Base-by-base conservation (phyloP, 1,140 invertebrate species). In the Apis cerana region DNA sequence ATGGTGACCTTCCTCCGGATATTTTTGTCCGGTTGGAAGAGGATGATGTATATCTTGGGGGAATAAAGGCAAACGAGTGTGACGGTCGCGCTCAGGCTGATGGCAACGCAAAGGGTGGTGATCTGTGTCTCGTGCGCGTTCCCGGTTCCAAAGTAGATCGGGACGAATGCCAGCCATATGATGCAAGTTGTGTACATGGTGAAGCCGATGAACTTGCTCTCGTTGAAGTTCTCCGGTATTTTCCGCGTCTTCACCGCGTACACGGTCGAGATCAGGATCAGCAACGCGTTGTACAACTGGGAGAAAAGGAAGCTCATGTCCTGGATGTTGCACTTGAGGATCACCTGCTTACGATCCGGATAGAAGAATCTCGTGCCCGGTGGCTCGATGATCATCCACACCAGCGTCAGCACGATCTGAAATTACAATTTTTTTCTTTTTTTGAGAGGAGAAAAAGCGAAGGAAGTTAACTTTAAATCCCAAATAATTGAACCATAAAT, bases 171-270 rank as follows among this genome's bases (percentile, higher is more conserved):
- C 50, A 97, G 89, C 96, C 96, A 97, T 71, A 97, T 96, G 62
- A 97, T 96, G 89, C 97, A 97, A 0, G 97, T 97, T 9, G 96
- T 96, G 92, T 97, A 97, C 96, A 97, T 97, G 15, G 96, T 97
- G 90, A 97, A 97, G 17, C 96, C 96, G 83, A 96, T 96, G 90
- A 96, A 96, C 90, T 96, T 96, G 58, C 96, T 96, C 91, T 96
- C 96, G 93, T 97, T 97, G 92, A 97, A 97, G 85, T 97, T 97
- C 88, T 97, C 96, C 0, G 97, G 96, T 27, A 97, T 95, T 89
- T 97, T 97, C 62, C 97, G 92, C 0, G 97, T 97, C 89, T 97
- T 97, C 48, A 97, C 95, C 7, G 97, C 97, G 90, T 97, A 97
- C 12, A 96, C 93, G 1, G 97, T 97, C 85, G 96, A 97, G 62